Percentiles rank a stretch among this genome's conserved stretches.
Conservation (phyloP, 2,797 vertebrate species). For the Poecilia picta region DNA sequence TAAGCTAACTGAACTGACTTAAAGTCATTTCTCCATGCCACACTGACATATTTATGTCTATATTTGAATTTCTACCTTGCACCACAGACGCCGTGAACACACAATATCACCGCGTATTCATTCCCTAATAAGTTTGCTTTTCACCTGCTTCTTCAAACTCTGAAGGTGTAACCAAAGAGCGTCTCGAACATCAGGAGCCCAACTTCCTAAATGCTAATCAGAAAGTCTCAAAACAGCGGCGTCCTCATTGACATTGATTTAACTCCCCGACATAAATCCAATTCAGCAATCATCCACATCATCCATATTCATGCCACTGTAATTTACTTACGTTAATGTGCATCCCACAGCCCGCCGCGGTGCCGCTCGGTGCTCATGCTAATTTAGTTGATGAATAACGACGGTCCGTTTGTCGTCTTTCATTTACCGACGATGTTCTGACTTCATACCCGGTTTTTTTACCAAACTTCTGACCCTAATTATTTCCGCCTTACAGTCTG, state of each 20-base stretch:
- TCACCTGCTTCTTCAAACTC: conserved; percentile 27
- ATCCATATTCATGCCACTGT: conserved; percentile 70
- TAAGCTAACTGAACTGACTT: conserved; percentile 33
- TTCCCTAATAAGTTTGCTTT: conserved; percentile 44
- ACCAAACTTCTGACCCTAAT: conserved; percentile 16
- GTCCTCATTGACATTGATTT: conserved; percentile 75
- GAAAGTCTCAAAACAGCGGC: conserved; percentile 59
- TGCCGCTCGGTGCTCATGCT: conserved; percentile 42
- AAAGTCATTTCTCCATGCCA: conserved; percentile 38
- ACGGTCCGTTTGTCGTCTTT: conserved; percentile 45
- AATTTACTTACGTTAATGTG: conserved; percentile 72
- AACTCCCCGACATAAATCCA: conserved; percentile 69
- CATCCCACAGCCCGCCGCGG: conserved; percentile 47
- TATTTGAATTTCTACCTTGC: conserved; percentile 46
- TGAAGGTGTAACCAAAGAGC: conserved; percentile 43
- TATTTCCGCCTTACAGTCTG: background rate
- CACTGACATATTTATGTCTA: conserved; percentile 48
- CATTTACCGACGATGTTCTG: conserved; percentile 18
- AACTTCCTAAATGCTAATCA: conserved; percentile 63
- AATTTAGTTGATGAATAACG: conserved; percentile 58
- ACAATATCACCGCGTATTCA: conserved; percentile 41
- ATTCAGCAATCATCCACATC: conserved; percentile 65
- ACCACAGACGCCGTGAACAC: conserved; percentile 25
- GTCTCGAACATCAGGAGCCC: conserved; percentile 29
- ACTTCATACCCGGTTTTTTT: conserved; percentile 23